Conservation (phyloP, 2,888 invertebrate species). For the Microctonus aethiopoides region DNA sequence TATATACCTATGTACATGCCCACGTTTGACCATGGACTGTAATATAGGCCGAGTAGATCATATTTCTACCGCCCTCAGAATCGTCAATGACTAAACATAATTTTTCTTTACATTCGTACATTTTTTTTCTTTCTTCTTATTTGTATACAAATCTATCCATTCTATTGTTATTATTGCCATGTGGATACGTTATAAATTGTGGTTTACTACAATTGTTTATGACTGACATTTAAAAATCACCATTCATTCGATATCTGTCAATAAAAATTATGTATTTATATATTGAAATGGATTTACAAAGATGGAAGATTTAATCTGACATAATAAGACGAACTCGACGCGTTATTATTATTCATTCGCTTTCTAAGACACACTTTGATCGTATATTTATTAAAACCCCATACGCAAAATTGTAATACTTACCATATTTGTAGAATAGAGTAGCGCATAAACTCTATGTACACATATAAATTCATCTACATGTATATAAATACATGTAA, state of each 20-base stretch:
- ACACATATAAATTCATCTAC: too few relatives aligned
- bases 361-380: not conserved
- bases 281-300: not conserved
- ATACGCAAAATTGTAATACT: not conserved
- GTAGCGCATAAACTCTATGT: too few relatives aligned
- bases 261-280: not conserved
- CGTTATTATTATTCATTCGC: not conserved
- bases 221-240: not conserved
- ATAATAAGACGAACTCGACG: not conserved
- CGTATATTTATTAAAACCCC: not conserved
- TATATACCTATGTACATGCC: too few relatives aligned
- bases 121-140: too few relatives aligned
- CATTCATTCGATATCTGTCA: not conserved
- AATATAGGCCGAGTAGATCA: slow-evolving; percentile 18
- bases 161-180: not conserved
- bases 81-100: slow-evolving; percentile 18
- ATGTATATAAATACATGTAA: too few relatives aligned
- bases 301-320: not conserved
- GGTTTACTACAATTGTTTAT: not conserved
- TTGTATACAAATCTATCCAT: too few relatives aligned
- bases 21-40: too few relatives aligned
- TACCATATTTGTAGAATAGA: not conserved
- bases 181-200: not conserved
- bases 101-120: not conserved
- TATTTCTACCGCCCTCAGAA: slow-evolving; percentile 22